Percentiles rank a stretch among this genome's conserved stretches.
phyloP scores from a whole-genome alignment of 2,888 invertebrate genomes.

The Bombyx huttoni region DNA sequence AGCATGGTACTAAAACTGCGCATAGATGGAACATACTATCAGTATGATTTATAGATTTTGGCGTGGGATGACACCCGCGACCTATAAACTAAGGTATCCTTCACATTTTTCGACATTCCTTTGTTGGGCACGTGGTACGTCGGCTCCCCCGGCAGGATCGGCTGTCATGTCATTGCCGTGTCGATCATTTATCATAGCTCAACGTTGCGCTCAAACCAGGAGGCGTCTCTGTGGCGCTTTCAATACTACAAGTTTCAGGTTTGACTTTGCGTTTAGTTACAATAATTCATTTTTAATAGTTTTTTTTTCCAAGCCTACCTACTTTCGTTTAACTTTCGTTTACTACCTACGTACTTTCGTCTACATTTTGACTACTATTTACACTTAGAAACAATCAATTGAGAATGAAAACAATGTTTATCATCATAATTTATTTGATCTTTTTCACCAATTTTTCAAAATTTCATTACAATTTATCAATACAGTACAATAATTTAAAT shows the following conservation, averaged over 20 bases:
- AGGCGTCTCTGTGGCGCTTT: conserved; percentile 64
- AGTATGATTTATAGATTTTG: conserved; percentile 64
- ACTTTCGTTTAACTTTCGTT: too few species aligned
- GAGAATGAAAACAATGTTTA: conserved; percentile 33
- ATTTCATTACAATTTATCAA: conserved; percentile 66
- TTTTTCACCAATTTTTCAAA: conserved; percentile 68
- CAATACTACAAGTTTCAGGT: conserved; percentile 17
- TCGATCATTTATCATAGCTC: conserved; percentile 64
- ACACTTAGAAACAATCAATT: background rate
- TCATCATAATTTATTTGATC: conserved; percentile 70
- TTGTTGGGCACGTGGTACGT: conserved; percentile 61
- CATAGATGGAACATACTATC: conserved; percentile 51
- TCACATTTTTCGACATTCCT: conserved; percentile 66
- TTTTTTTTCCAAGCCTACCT: background rate
- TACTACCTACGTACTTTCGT: too few species aligned
- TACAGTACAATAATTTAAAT: conserved; percentile 72
- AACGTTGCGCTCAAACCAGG: conserved; percentile 53
- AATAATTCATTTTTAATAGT: background rate
- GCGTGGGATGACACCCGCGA: conserved; percentile 55
- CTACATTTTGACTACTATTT: background rate
- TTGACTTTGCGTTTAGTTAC: conserved; percentile 3
- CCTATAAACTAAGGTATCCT: conserved; percentile 69
- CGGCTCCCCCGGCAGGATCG: conserved; percentile 57
- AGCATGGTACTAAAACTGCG: conserved; percentile 30
- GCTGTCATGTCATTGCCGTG: conserved; percentile 61